phyloP scores from a whole-genome alignment of 2,113 vertebrate genomes.

The Zosterops borbonicus region DNA sequence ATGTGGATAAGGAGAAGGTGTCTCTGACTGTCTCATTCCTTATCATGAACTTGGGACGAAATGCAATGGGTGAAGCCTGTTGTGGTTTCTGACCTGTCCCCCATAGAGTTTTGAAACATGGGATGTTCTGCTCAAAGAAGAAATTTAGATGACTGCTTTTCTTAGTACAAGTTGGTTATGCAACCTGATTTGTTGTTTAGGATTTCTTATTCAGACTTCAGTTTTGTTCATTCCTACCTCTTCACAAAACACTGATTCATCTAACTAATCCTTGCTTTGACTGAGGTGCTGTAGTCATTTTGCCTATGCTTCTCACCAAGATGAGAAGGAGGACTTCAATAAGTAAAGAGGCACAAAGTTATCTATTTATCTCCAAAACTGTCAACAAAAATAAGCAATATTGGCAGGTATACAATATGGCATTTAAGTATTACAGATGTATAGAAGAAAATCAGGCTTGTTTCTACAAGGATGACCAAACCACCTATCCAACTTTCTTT shows the following conservation, averaged over 20 bases:
- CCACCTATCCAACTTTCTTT: background rate
- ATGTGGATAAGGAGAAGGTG: background rate
- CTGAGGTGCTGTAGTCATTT: background rate
- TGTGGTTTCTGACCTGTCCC: background rate
- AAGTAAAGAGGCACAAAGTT: background rate
- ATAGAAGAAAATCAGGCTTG: background rate
- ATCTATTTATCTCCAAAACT: background rate
- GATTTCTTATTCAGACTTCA: background rate
- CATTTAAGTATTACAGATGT: background rate
- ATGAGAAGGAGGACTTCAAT: background rate
- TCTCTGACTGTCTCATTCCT: background rate
- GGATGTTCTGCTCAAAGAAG: background rate
- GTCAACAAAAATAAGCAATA: background rate
- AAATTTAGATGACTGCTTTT: background rate
- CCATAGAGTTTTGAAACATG: background rate
- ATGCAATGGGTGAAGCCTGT: background rate
- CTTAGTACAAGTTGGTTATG: background rate
- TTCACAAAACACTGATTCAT: background rate
- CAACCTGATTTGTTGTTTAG: background rate
- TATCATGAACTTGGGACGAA: background rate
- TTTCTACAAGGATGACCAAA: background rate
- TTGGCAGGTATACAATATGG: background rate
- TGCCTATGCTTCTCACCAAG: background rate
- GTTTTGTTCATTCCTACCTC: background rate
- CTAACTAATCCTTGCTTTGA: background rate